phyloP scores from a whole-genome alignment of 2,113 vertebrate species.

The Propithecus coquereli region DNA sequence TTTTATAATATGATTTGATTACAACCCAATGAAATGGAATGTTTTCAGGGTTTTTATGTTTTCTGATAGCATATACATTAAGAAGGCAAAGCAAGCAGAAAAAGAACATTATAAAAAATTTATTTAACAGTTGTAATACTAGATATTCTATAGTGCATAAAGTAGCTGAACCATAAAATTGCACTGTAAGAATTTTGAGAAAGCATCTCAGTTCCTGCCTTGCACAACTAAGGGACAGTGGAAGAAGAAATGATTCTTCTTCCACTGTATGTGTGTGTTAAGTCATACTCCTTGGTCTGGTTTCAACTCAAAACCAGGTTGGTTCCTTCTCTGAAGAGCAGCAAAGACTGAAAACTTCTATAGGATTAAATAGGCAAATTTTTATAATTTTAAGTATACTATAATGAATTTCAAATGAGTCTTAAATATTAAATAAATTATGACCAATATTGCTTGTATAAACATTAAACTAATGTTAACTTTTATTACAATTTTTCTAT shows the following conservation, averaged over 20 bases:
- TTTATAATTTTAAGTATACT: neutral
- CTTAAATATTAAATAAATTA: neutral
- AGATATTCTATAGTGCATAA: neutral
- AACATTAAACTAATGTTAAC: neutral
- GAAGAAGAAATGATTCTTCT: too few species aligned
- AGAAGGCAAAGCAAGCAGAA: constrained; percentile 46
- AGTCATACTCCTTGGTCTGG: neutral
- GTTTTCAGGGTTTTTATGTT: neutral
- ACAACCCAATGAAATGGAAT: neutral
- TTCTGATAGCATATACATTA: constrained; percentile 33
- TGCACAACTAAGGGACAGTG: neutral
- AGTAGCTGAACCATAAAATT: neutral
- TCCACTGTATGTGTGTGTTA: too few species aligned
- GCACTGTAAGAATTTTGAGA: neutral
- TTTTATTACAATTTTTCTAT: neutral
- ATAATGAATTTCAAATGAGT: neutral
- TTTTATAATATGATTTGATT: constrained; percentile 43
- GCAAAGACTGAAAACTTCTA: neutral
- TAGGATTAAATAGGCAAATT: neutral
- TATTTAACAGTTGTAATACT: constrained; percentile 37
- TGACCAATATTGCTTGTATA: neutral
- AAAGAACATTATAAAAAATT: neutral
- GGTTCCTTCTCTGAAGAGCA: neutral
- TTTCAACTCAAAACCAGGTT: neutral
- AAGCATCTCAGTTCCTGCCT: neutral